Evolutionary conservation across 2,113 vertebrate species (phyloP).

Genomic region (Cochlearius cochlearius): DNA sequence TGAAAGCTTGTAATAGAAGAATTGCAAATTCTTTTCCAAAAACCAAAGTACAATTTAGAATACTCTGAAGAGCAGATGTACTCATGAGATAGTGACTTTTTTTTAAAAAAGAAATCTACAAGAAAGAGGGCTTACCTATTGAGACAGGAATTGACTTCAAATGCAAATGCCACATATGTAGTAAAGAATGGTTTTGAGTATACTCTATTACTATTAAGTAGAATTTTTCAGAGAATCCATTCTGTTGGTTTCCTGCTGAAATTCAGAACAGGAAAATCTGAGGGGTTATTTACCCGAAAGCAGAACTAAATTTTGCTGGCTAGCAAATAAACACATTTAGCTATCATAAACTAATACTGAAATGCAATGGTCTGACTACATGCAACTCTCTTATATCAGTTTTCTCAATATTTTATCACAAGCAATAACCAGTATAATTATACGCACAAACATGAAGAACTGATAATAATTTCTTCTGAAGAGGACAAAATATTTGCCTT

Average conservation of each 20-base stretch:
- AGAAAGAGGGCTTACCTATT: conserved; percentile 77
- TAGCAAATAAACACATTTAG: background rate
- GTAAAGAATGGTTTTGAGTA: conserved; percentile 78
- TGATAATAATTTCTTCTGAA: background rate
- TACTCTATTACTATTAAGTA: conserved; percentile 93
- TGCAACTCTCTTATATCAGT: background rate
- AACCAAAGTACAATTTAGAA: background rate
- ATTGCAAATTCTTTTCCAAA: background rate
- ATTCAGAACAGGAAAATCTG: background rate
- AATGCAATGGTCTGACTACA: background rate
- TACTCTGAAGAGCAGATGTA: background rate
- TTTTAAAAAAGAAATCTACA: background rate
- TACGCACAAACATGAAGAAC: background rate
- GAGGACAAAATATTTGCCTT: background rate
- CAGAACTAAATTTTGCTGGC: background rate
- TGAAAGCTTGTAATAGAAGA: background rate
- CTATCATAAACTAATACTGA: background rate
- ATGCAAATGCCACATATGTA: conserved; percentile 97
- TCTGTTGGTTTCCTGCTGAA: conserved; percentile 66
- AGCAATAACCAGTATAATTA: background rate
- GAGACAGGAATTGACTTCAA: conserved; percentile 86
- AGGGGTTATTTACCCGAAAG: background rate
- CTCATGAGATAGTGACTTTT: background rate
- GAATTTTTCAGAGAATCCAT: conserved; percentile 89
- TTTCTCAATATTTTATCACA: background rate